These are phyloP conservation scores for Tinamus major DNA, from an alignment of 2,797 vertebrate species.

Conservation along the genomic window DNA sequence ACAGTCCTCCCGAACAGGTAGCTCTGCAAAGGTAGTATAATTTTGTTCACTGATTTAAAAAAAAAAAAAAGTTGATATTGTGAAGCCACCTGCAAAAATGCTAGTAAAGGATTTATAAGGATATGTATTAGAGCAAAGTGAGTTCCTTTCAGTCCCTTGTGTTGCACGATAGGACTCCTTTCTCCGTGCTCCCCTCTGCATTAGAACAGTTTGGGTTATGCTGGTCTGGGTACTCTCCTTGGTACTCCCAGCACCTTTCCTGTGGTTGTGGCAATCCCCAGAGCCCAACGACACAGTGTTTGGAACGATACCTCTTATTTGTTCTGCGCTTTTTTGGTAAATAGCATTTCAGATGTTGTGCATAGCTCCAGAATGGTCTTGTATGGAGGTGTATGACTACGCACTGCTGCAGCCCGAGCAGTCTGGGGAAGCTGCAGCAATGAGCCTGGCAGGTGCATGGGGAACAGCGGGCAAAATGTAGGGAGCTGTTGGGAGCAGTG, in stretches of 20 bases:
- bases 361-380: no score
- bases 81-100: neutral
- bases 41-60: neutral
- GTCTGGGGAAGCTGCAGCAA: no score
- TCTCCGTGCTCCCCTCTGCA: fast-evolving
- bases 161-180: neutral
- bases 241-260: neutral
- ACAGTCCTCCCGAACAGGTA: neutral
- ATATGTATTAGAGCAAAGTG: neutral
- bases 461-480: no score
- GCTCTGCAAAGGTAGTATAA: neutral
- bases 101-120: neutral
- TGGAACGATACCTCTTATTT: neutral
- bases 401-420: no score
- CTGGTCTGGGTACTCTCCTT: neutral
- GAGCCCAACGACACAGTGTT: fast-evolving
- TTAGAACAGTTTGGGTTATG: neutral
- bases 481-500: no score
- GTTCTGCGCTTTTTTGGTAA: no score
- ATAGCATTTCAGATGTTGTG: no score
- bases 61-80: neutral
- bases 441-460: no score
- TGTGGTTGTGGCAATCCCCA: neutral
- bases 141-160: neutral
- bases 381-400: no score